These are phyloP conservation scores for Coracias cyanogaster DNA, from an alignment of 2,797 vertebrate genomes.

Conservation along the genomic window DNA sequence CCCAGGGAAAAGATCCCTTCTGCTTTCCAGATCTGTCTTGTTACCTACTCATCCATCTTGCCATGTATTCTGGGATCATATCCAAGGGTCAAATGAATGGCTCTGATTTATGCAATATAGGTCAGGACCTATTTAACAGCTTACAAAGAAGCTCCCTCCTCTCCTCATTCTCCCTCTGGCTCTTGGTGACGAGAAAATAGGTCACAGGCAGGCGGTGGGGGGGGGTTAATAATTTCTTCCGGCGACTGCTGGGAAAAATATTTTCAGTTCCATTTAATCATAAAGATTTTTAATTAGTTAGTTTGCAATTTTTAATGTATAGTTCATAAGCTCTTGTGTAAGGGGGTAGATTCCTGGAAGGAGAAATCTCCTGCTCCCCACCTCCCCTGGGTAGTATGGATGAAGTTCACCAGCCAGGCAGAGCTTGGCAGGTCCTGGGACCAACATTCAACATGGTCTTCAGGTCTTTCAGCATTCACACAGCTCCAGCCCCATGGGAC, in stretches of 20 bases:
- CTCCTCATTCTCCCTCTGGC: neutral
- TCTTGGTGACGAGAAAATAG: slow-evolving; percentile 74
- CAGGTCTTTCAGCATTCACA: neutral
- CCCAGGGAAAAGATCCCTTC: neutral
- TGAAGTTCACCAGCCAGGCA: neutral
- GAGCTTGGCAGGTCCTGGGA: neutral
- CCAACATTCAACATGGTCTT: accelerated
- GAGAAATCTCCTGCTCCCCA: neutral
- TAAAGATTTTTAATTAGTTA: slow-evolving; percentile 79
- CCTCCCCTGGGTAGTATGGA: neutral
- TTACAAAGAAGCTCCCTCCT: slow-evolving; percentile 8
- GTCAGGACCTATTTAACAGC: slow-evolving; percentile 76
- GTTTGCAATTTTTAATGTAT: slow-evolving; percentile 33
- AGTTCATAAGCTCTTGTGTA: slow-evolving; percentile 11
- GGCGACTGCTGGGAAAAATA: slow-evolving; percentile 70
- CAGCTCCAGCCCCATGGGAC: neutral
- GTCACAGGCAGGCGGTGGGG: slow-evolving; percentile 69
- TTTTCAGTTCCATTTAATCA: slow-evolving; percentile 77
- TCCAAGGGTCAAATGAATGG: slow-evolving; percentile 55
- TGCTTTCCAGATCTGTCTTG: slow-evolving; percentile 10
- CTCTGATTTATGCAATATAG: slow-evolving; percentile 70
- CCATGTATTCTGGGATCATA: neutral
- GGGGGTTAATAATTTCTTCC: slow-evolving; percentile 77
- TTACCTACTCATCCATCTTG: slow-evolving; percentile 39
- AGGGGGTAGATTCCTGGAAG: slow-evolving; percentile 16